phyloP scores from a whole-genome alignment of 2,113 vertebrate species.

The Sebastes schlegelii region DNA sequence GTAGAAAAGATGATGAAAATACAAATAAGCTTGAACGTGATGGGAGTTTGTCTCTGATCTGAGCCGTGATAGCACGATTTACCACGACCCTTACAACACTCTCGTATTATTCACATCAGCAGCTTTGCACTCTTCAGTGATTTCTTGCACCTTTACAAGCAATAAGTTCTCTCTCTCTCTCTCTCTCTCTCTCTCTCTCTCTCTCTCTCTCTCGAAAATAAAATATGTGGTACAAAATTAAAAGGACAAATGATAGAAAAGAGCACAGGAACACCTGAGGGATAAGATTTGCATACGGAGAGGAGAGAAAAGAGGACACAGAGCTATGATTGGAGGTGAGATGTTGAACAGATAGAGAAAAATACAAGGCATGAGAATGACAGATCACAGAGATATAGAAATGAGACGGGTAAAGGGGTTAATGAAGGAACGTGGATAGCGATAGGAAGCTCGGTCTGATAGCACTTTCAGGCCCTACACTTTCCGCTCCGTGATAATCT shows the following conservation, averaged over 20 bases:
- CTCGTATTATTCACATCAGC: constrained; percentile 29
- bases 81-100: constrained; percentile 12
- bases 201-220: neutral
- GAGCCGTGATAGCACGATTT: constrained; percentile 6
- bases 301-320: neutral
- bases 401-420: constrained; percentile 37
- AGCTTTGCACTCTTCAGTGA: constrained; percentile 17
- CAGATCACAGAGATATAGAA: constrained; percentile 41
- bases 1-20: constrained; percentile 49
- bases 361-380: constrained; percentile 14
- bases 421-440: constrained; percentile 45
- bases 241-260: constrained; percentile 10
- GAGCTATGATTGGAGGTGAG: constrained; percentile 33
- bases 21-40: constrained; percentile 35
- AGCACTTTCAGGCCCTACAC: constrained; percentile 13
- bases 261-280: neutral
- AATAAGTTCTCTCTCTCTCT: neutral
- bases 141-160: constrained; percentile 34
- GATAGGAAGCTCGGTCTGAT: constrained; percentile 17
- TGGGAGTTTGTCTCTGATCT: constrained; percentile 33
- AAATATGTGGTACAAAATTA: constrained; percentile 1
- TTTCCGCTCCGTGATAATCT: constrained; percentile 57
- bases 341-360: constrained; percentile 24
- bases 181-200: neutral
- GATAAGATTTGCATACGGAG: constrained; percentile 12